Conservation (phyloP, 2,888 invertebrate genomes). For the Yponomeuta evonymella region DNA sequence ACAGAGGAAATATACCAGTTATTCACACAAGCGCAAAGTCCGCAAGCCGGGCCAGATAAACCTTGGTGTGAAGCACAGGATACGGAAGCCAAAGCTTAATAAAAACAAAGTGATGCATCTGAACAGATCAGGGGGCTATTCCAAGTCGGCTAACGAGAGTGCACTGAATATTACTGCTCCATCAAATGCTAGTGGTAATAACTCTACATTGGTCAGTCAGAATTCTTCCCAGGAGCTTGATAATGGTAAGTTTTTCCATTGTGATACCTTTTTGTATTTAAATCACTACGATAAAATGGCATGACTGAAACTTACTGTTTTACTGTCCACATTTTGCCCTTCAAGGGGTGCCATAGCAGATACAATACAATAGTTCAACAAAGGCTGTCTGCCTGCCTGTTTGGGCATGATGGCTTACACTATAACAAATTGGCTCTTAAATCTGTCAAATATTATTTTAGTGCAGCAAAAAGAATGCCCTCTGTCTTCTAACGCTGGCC, state of each 20-base stretch:
- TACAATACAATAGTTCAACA: too few species aligned
- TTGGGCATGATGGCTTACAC: too few species aligned
- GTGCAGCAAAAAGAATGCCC: too few species aligned
- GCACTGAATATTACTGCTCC: slow-evolving; percentile 27
- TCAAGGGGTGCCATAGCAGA: too few species aligned
- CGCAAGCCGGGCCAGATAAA: slow-evolving; percentile 78
- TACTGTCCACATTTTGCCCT: too few species aligned
- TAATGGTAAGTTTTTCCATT: slow-evolving; percentile 44
- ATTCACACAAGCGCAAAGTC: slow-evolving; percentile 43
- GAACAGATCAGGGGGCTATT: slow-evolving; percentile 27
- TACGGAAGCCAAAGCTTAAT: slow-evolving; percentile 76
- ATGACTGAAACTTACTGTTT: background rate
- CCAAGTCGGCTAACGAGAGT: slow-evolving; percentile 22
- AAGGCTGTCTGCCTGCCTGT: too few species aligned
- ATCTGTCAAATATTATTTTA: too few species aligned
- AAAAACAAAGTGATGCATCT: slow-evolving; percentile 37
- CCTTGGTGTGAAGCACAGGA: slow-evolving; percentile 79
- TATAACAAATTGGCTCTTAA: too few species aligned
- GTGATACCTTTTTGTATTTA: background rate
- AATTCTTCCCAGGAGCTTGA: slow-evolving; percentile 52
- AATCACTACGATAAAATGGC: background rate
- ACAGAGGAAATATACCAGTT: slow-evolving; percentile 39
- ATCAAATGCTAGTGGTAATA: slow-evolving; percentile 32
- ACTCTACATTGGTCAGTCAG: slow-evolving; percentile 45
- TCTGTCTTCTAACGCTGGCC: too few species aligned